Percentiles rank a stretch among this genome's conserved stretches.
These are phyloP conservation scores for Enoplolaimus lenunculus DNA, from an alignment of 2,888 invertebrate genomes.

Conservation along the genomic window DNA sequence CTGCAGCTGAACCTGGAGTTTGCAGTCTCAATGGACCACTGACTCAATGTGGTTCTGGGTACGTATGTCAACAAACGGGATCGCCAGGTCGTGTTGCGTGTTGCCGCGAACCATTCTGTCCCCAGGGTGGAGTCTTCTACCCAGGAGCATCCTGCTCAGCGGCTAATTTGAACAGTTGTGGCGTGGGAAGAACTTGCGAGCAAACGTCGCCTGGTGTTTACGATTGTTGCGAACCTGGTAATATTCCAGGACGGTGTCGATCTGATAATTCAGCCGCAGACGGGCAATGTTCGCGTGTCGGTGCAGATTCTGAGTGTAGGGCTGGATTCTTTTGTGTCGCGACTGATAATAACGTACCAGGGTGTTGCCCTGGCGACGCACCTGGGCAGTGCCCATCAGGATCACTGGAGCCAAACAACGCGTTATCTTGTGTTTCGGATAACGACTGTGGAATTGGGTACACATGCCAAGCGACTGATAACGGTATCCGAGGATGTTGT, in stretches of 20 bases:
- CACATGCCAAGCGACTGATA: not conserved
- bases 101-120: not conserved
- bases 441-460: not conserved
- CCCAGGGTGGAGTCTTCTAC: not conserved
- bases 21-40: not conserved
- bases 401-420: not conserved
- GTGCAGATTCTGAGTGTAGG: too few relatives aligned
- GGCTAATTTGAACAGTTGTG: not conserved
- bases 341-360: conserved; percentile 1
- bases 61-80: not conserved
- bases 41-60: conserved; percentile 1
- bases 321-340: conserved; percentile 4
- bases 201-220: too few relatives aligned
- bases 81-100: not conserved
- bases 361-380: not conserved
- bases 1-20: not conserved
- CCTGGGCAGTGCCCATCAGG: not conserved
- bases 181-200: not conserved
- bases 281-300: too few relatives aligned
- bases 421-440: not conserved
- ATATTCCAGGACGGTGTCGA: too few relatives aligned
- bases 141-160: too few relatives aligned
- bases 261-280: too few relatives aligned
- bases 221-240: not conserved
- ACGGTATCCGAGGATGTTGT: conserved; percentile 3